A percentile compares a stretch with the other conserved stretches of the same genome.
phyloP scores from a whole-genome alignment of 2,888 invertebrate genomes.

The Sabellastarte sp. region DNA sequence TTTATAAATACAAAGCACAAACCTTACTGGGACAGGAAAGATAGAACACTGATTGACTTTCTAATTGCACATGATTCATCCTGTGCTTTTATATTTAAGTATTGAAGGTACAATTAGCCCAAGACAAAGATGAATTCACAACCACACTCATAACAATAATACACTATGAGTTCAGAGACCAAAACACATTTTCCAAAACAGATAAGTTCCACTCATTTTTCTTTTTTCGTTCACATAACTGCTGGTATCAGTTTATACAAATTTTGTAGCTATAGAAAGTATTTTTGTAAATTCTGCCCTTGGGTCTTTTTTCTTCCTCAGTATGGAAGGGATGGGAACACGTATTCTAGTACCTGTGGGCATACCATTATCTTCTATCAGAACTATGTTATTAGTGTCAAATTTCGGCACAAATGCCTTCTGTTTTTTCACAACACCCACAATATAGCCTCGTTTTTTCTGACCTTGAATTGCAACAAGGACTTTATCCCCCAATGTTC shows the following conservation, averaged over 20 bases:
- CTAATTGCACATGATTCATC: too few species aligned
- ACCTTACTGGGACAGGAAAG: too few species aligned
- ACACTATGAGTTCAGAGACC: too few species aligned
- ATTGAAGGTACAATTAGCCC: too few species aligned
- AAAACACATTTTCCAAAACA: too few species aligned
- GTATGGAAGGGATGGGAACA: constrained; percentile 87
- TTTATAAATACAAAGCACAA: too few species aligned
- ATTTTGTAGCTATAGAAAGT: constrained; percentile 83
- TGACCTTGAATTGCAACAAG: constrained; percentile 91
- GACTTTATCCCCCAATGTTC: constrained; percentile 78
- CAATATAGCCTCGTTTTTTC: constrained; percentile 88
- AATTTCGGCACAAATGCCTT: constrained; percentile 80
- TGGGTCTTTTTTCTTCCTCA: constrained; percentile 80
- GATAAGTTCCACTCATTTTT: too few species aligned
- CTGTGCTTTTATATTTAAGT: too few species aligned
- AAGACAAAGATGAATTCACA: too few species aligned
- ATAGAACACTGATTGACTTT: too few species aligned
- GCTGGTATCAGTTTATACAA: too few species aligned
- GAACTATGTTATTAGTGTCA: constrained; percentile 92
- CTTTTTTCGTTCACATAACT: background rate
- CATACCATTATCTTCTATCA: constrained; percentile 91
- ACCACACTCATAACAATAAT: too few species aligned
- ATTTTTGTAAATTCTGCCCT: constrained; percentile 81
- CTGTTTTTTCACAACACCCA: constrained; percentile 84
- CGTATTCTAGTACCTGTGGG: constrained; percentile 94